These are phyloP conservation scores for Triplophysa tibetana DNA, from an alignment of 2,113 vertebrate species.

Conservation along the genomic window DNA sequence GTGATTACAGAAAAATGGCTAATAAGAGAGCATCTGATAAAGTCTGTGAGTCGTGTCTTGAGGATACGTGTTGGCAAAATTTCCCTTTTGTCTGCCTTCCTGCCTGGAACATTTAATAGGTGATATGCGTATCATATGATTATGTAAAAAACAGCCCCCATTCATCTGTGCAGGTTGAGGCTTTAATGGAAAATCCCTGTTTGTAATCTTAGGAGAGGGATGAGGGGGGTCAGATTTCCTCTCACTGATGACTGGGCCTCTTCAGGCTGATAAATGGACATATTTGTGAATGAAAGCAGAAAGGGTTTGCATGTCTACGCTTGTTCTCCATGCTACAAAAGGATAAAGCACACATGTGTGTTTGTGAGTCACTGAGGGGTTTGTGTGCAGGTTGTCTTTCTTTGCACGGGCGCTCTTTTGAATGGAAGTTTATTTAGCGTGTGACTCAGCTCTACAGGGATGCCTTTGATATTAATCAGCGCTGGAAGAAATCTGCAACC, in stretches of 20 bases:
- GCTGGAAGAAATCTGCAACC: not conserved
- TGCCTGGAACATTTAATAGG: constrained; percentile 17
- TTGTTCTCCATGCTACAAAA: constrained; percentile 18
- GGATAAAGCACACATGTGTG: constrained; percentile 13
- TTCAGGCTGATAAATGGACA: constrained; percentile 26
- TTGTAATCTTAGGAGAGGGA: constrained; percentile 23
- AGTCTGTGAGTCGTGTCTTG: not conserved
- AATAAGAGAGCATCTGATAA: not conserved
- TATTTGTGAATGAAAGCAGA: constrained; percentile 38
- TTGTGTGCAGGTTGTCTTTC: constrained; percentile 18
- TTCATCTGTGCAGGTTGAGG: constrained; percentile 26
- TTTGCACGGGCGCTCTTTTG: constrained; percentile 9
- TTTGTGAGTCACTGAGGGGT: constrained; percentile 41
- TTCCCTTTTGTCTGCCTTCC: constrained; percentile 5
- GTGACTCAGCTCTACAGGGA: constrained; percentile 23
- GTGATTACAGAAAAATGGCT: not conserved
- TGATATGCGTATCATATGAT: constrained; percentile 32
- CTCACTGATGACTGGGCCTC: constrained; percentile 34
- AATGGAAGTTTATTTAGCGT: constrained; percentile 31
- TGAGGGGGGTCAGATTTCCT: constrained; percentile 29
- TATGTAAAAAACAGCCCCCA: constrained; percentile 38
- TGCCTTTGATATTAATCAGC: constrained; percentile 29
- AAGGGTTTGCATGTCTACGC: constrained; percentile 29
- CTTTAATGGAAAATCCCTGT: constrained; percentile 43
- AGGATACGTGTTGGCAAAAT: not conserved